These are phyloP conservation scores for Amorpha juglandis DNA, from an alignment of 2,888 invertebrate genomes.

Conservation along the genomic window DNA sequence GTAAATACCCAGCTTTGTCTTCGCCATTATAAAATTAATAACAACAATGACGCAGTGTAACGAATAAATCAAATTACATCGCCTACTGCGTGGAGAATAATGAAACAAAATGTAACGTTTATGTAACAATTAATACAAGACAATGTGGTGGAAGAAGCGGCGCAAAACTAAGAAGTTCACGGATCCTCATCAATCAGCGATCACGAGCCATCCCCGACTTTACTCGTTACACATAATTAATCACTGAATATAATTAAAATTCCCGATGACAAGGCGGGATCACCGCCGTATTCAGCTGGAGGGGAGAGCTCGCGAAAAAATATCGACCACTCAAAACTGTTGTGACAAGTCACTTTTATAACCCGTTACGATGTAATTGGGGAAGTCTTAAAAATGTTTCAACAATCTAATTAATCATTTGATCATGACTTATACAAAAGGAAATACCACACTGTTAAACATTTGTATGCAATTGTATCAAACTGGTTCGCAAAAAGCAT, in stretches of 20 bases:
- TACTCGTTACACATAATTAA: constrained; percentile 79
- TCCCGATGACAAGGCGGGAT: constrained; percentile 79
- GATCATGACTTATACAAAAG: constrained; percentile 5
- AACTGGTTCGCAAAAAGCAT: background rate
- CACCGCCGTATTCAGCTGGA: constrained; percentile 56
- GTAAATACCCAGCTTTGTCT: constrained; percentile 61
- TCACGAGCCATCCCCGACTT: constrained; percentile 63
- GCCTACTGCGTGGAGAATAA: constrained; percentile 69
- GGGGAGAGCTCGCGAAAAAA: constrained; percentile 48
- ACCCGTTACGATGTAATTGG: constrained; percentile 46
- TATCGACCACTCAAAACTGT: constrained; percentile 42
- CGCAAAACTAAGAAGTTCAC: constrained; percentile 64
- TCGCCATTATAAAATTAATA: constrained; percentile 74
- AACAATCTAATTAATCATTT: constrained; percentile 10
- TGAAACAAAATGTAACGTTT: constrained; percentile 74
- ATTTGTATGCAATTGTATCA: background rate
- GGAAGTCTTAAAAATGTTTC: background rate
- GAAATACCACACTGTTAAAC: background rate
- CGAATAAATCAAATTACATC: constrained; percentile 75
- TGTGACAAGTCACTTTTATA: constrained; percentile 49
- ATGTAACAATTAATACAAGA: constrained; percentile 77
- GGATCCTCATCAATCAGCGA: constrained; percentile 78
- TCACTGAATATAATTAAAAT: constrained; percentile 82
- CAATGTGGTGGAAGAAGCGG: constrained; percentile 66
- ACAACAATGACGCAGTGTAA: constrained; percentile 73